phyloP scores from a whole-genome alignment of 1,140 invertebrate genomes.

The Brachionus koreanus region DNA sequence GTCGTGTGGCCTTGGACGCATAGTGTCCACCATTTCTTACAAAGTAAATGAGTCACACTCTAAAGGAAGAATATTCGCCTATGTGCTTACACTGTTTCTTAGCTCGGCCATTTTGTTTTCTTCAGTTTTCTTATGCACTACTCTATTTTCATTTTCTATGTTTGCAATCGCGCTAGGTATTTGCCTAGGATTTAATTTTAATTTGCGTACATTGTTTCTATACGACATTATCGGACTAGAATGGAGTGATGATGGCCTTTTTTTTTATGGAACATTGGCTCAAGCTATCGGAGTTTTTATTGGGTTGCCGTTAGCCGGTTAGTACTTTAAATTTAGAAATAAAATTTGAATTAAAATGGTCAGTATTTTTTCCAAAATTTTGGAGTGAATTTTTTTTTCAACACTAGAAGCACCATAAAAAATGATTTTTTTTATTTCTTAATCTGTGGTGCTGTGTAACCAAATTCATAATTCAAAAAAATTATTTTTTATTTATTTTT shows the following conservation, averaged over 20 bases:
- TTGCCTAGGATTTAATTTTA: conserved; percentile 9
- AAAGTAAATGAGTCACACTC: conserved; percentile 38
- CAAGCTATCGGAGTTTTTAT: background rate
- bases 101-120: background rate
- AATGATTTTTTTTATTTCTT: no score
- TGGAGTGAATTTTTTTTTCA: background rate
- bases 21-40: conserved; percentile 35
- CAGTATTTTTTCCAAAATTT: no score
- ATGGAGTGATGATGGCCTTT: conserved; percentile 37
- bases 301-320: conserved; percentile 11
- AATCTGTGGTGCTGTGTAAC: no score
- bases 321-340: background rate
- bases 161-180: background rate
- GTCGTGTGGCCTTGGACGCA: background rate
- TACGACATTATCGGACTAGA: conserved; percentile 32
- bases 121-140: conserved; percentile 3
- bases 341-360: no score
- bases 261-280: background rate
- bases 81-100: conserved; percentile 8
- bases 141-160: conserved; percentile 38
- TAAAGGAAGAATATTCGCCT: conserved; percentile 14
- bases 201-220: conserved; percentile 24
- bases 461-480: no score
- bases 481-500: no score
- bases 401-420: background rate